Evolutionary conservation across 2,797 vertebrate genomes (phyloP), one percentile per base, ranked within the genome.

Genomic region (Vespertilio murinus): DNA sequence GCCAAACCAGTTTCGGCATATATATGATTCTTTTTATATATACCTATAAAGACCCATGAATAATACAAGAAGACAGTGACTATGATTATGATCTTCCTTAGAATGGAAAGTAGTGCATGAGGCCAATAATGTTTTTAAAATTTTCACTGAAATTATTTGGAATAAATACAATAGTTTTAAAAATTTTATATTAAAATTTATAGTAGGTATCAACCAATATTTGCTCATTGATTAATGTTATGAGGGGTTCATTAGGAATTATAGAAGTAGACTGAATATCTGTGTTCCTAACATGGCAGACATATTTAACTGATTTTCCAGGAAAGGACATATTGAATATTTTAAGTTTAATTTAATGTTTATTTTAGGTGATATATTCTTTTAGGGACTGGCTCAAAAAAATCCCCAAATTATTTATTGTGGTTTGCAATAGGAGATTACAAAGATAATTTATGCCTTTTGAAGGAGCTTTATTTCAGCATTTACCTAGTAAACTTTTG

Each of bases 311-410:
- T 73, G 23, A 79, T 90, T 56, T 88, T 5, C 77, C 17, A 90
- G 16, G 30, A 74, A 91, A 84, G 16, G 16, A 52, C 1, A 56
- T 90, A 67, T 0, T 54, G 77, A 93, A 28, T 59, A 78, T 88
- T 96, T 90, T 71, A 87, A 90, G 35, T 65, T 91, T 93, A 86
- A 75, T 73, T 93, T 2, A 35, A 1, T 69, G 8, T 92, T 84
- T 86, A 88, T 52, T 93, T 45, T 77, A 92, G 73, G 42, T 65
- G 73, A 73, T 47, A 83, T 12, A 67, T 83, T 86, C 45, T 90
- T 85, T 92, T 78, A 87, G 30, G 61, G 7, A 74, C 42, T 54
- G 12, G 6, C 85, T n/a, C n/a, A n/a, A 73, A 6, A 67, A 71
- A 79, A 67, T 8, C 7, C 8, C 18, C 8, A 28, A 2, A 10